Conservation (phyloP, 2,797 vertebrate species). For the Carcharodon carcharias region DNA sequence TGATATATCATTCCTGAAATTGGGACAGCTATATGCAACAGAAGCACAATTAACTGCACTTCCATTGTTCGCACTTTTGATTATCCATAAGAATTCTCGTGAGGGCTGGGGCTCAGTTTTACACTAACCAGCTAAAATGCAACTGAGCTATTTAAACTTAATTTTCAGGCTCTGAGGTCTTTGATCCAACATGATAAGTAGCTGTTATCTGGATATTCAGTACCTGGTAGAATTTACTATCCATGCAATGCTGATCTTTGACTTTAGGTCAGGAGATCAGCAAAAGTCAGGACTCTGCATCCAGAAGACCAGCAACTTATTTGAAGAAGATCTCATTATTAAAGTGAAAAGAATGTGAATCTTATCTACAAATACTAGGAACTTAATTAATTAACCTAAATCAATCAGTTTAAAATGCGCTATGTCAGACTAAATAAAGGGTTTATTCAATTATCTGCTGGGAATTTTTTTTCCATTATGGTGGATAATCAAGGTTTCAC, state of each 20-base stretch:
- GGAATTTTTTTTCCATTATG: neutral
- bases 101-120: neutral
- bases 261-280: neutral
- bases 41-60: neutral
- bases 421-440: neutral
- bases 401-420: neutral
- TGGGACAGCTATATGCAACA: neutral
- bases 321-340: neutral
- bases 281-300: neutral
- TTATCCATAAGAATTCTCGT: neutral
- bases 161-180: neutral
- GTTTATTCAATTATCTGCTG: neutral
- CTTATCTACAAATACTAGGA: neutral
- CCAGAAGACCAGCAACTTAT: neutral
- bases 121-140: neutral
- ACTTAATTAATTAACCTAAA: neutral
- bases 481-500: neutral
- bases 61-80: neutral
- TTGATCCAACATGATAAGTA: neutral
- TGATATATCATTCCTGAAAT: neutral
- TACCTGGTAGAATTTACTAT: neutral
- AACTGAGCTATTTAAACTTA: neutral
- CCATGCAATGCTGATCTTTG: conserved; percentile 27
- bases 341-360: neutral
- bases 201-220: neutral